Conservation (phyloP, 2,797 vertebrate species). For the Rhynchotus rufescens region DNA sequence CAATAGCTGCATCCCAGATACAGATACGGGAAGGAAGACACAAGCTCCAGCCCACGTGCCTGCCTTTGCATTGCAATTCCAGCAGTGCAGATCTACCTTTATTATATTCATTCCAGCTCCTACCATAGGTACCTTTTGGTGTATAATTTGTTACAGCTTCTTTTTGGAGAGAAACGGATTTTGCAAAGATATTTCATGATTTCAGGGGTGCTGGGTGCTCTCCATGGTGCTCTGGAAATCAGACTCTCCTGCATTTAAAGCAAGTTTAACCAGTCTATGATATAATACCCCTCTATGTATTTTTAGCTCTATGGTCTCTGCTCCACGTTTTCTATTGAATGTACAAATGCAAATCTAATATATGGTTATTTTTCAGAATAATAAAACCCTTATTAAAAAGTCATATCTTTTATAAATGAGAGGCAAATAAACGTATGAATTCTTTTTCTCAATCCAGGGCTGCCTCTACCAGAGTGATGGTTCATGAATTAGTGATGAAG, state of each 20-base stretch:
- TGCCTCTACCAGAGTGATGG: slow-evolving; percentile 17
- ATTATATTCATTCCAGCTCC: background rate
- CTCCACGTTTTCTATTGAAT: background rate
- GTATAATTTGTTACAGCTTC: background rate
- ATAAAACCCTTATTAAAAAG: background rate
- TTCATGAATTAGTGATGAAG: slow-evolving; percentile 54
- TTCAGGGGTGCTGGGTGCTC: background rate
- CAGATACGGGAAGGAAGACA: background rate
- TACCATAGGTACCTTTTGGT: fast-evolving
- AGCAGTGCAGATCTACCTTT: background rate
- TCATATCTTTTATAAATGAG: background rate
- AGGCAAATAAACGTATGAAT: slow-evolving; percentile 21
- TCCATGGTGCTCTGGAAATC: background rate
- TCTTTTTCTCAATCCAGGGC: background rate
- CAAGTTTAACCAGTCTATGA: background rate
- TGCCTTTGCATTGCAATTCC: background rate
- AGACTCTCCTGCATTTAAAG: background rate
- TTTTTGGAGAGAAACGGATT: background rate
- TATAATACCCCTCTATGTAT: background rate
- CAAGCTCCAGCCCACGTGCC: background rate
- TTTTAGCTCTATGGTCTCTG: background rate
- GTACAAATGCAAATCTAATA: slow-evolving; percentile 13
- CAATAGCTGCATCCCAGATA: background rate
- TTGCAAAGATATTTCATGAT: background rate
- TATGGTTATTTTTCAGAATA: slow-evolving; percentile 25